A percentile compares a stretch with the other conserved stretches of the same genome.
Evolutionary conservation across 2,888 invertebrate genomes (phyloP).

Genomic region (Gryllus longicercus): DNA sequence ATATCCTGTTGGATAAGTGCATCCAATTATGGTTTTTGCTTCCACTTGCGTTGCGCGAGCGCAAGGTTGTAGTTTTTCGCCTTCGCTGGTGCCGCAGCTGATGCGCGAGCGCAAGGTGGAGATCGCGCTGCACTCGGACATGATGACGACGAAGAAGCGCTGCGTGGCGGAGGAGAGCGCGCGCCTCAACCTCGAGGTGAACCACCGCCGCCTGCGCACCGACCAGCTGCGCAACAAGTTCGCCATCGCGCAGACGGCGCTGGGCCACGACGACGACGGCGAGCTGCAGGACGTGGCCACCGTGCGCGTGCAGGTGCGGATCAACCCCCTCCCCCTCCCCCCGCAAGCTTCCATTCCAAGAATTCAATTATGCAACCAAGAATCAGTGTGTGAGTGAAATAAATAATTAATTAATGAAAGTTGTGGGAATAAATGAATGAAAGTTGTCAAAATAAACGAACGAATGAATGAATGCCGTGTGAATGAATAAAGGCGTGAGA

Average conservation of each 20-base stretch:
- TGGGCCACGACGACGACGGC: constrained; percentile 74
- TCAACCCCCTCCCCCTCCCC: too few species aligned
- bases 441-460: too few species aligned
- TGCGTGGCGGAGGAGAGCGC: constrained; percentile 61
- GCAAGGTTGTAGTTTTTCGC: background rate
- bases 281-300: constrained; percentile 65
- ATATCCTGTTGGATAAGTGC: too few species aligned
- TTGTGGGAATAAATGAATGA: too few species aligned
- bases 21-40: too few species aligned
- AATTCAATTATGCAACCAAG: too few species aligned
- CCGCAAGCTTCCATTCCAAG: too few species aligned
- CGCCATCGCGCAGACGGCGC: constrained; percentile 49
- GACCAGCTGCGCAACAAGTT: constrained; percentile 59
- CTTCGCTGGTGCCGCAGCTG: constrained; percentile 47
- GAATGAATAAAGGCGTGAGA: too few species aligned
- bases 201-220: constrained; percentile 61
- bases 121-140: constrained; percentile 61
- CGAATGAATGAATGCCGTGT: too few species aligned
- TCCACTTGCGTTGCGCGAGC: too few species aligned
- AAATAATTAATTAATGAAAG: too few species aligned
- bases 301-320: constrained; percentile 29
- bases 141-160: constrained; percentile 61
- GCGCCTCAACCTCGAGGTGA: constrained; percentile 59
- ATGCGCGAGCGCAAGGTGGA: constrained; percentile 67
- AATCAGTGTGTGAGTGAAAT: too few species aligned